Percentiles rank a stretch among this genome's conserved stretches.
Conservation (phyloP, 2,797 vertebrate species). For the Heteromormyrus szaboi region DNA sequence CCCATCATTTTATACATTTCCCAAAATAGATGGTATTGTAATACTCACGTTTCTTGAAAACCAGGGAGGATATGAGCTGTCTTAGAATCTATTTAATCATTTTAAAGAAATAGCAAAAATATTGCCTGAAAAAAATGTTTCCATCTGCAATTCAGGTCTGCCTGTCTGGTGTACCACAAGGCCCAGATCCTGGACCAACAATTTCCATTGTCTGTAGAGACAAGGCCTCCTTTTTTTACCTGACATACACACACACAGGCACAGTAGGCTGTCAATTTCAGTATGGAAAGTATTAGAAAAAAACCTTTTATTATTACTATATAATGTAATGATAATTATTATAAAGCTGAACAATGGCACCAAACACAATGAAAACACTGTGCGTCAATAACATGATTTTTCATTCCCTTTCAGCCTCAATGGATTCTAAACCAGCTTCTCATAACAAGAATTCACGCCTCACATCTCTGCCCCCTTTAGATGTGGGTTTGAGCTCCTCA, state of each 20-base stretch:
- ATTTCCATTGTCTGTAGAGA: background rate
- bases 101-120: constrained; percentile 7
- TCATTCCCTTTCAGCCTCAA: background rate
- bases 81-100: background rate
- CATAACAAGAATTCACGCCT: background rate
- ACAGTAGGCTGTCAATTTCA: background rate
- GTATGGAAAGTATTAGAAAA: background rate
- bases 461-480: background rate
- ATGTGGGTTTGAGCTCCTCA: background rate
- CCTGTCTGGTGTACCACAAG: background rate
- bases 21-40: background rate
- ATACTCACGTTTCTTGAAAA: background rate
- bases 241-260: background rate
- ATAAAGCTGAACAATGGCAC: background rate
- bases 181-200: background rate
- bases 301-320: background rate
- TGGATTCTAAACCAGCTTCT: background rate
- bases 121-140: background rate
- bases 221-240: background rate
- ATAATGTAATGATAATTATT: background rate
- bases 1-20: background rate
- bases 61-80: background rate
- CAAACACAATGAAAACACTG: background rate
- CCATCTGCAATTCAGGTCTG: background rate
- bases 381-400: background rate